Conservation (phyloP, 2,888 invertebrate genomes). For the Oeneis ivallda region DNA sequence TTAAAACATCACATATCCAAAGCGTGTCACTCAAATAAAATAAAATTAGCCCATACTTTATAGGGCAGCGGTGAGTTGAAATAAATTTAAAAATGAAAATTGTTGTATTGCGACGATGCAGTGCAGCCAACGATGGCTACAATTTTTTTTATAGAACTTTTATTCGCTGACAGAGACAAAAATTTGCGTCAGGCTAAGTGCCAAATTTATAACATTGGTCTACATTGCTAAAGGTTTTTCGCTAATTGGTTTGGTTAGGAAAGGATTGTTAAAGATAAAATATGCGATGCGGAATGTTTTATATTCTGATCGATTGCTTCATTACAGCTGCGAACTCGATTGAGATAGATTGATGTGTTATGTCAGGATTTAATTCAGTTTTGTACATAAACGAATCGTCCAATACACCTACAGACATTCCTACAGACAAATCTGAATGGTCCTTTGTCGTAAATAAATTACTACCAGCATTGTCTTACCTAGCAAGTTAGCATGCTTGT, state of each 20-base stretch:
- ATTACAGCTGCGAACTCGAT: slow-evolving; percentile 60
- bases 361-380: not conserved
- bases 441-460: not conserved
- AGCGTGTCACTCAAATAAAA: not conserved
- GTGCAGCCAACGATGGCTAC: slow-evolving; percentile 68
- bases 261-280: slow-evolving; percentile 81
- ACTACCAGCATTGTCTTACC: not conserved
- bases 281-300: slow-evolving; percentile 78
- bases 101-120: slow-evolving; percentile 66
- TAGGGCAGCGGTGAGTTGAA: slow-evolving; percentile 39
- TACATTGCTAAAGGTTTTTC: slow-evolving; percentile 74
- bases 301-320: slow-evolving; percentile 77
- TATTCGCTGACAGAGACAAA: slow-evolving; percentile 76
- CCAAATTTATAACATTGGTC: slow-evolving; percentile 79
- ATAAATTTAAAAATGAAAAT: slow-evolving; percentile 46
- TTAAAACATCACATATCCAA: not conserved
- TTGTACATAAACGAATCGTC: not conserved
- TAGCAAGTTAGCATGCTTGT: not conserved
- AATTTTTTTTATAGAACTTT: slow-evolving; percentile 61
- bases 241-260: slow-evolving; percentile 75
- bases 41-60: not conserved
- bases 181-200: slow-evolving; percentile 81
- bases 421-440: not conserved
- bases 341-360: slow-evolving; percentile 40
- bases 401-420: not conserved